Percentiles rank a stretch among this genome's conserved stretches.
These are phyloP conservation scores for Bicyclus anynana DNA, from an alignment of 1,140 invertebrate species.

Conservation along the genomic window DNA sequence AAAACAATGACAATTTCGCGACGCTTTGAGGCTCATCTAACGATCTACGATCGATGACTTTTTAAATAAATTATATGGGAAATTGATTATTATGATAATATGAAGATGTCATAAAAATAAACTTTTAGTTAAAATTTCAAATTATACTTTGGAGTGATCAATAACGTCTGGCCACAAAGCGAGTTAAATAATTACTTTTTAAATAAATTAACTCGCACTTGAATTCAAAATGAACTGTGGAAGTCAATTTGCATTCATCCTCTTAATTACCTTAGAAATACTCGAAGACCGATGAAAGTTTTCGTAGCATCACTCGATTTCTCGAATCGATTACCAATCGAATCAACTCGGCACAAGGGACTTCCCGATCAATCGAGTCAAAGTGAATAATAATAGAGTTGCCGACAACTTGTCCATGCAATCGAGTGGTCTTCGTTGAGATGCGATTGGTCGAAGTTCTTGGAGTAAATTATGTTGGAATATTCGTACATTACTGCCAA, in stretches of 20 bases:
- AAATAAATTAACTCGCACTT: background rate
- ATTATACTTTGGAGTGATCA: too few relatives aligned
- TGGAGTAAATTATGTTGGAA: background rate
- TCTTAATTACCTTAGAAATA: background rate
- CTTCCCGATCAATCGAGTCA: background rate
- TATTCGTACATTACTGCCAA: background rate
- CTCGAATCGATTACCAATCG: conserved; percentile 1
- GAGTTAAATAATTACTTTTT: too few relatives aligned
- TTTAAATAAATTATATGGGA: too few relatives aligned
- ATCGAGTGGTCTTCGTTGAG: conserved; percentile 1
- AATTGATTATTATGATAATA: too few relatives aligned
- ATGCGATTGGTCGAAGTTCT: background rate
- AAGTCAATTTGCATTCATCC: background rate
- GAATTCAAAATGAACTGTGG: background rate
- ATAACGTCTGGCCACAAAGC: too few relatives aligned
- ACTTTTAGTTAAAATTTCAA: too few relatives aligned
- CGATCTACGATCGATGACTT: too few relatives aligned
- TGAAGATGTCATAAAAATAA: too few relatives aligned
- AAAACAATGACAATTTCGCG: too few relatives aligned
- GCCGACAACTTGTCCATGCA: background rate
- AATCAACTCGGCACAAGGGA: conserved; percentile 1
- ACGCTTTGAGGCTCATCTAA: too few relatives aligned
- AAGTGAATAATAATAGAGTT: conserved; percentile 6
- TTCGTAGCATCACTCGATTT: background rate
- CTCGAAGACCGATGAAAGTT: background rate